Conservation (phyloP, 2,113 vertebrate genomes). For the Ahaetulla prasina region DNA sequence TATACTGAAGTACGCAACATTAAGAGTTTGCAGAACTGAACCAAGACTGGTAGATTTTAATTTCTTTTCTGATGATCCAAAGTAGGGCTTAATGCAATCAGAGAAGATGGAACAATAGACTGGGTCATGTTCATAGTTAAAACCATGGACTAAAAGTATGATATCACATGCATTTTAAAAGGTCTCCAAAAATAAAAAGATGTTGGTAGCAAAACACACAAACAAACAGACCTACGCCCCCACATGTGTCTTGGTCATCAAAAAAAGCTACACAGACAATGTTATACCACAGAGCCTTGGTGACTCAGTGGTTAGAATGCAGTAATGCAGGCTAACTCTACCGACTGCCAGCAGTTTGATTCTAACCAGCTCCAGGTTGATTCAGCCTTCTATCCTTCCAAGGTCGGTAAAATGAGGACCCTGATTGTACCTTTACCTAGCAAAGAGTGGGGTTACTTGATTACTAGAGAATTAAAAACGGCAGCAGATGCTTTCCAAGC, state of each 20-base stretch:
- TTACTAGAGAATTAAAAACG: not conserved
- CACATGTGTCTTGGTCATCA: not conserved
- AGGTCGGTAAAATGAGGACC: not conserved
- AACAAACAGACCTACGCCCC: not conserved
- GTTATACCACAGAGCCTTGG: not conserved
- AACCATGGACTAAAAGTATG: not conserved
- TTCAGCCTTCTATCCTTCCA: not conserved
- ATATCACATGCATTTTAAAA: not conserved
- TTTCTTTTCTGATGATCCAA: not conserved
- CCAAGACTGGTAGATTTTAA: not conserved
- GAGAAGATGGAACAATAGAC: not conserved
- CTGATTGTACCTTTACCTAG: not conserved
- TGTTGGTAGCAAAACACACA: not conserved
- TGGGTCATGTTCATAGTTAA: not conserved
- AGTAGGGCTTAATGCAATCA: not conserved
- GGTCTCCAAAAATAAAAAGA: not conserved
- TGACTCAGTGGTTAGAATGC: not conserved
- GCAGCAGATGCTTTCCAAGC: not conserved
- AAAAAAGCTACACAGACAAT: conserved; percentile 54
- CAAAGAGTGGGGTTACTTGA: not conserved
- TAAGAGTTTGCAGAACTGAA: not conserved
- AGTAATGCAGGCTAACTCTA: not conserved
- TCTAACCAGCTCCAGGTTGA: not conserved
- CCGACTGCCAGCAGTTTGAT: not conserved
- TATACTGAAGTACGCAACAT: not conserved